These are phyloP conservation scores for Eucriotettix oculatus DNA, from an alignment of 2,888 invertebrate genomes.

Conservation along the genomic window DNA sequence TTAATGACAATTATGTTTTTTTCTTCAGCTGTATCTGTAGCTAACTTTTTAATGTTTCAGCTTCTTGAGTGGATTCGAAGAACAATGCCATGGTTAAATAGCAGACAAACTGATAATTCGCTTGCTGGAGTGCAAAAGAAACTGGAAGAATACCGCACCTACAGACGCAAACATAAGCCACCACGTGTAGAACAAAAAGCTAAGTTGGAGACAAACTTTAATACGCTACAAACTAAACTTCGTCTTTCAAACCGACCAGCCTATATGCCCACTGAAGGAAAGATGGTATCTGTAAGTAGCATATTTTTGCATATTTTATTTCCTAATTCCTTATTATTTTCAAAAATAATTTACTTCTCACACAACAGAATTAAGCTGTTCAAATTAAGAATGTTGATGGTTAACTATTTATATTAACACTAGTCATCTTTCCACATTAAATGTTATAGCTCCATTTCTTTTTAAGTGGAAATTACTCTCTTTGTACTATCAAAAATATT, in stretches of 20 bases:
- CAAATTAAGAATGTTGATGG: too few species aligned
- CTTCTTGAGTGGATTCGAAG: conserved; percentile 96
- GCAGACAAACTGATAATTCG: conserved; percentile 94
- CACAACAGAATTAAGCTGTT: too few species aligned
- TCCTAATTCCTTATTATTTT: too few species aligned
- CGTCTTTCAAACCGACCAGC: conserved; percentile 96
- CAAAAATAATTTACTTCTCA: too few species aligned
- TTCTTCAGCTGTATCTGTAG: too few species aligned
- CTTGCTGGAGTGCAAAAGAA: conserved; percentile 93
- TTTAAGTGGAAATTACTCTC: too few species aligned
- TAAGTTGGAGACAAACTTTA: conserved; percentile 98
- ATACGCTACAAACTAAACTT: conserved; percentile 96
- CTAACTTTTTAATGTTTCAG: conserved; percentile 27
- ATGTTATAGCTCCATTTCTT: too few species aligned
- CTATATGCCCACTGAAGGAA: conserved; percentile 98
- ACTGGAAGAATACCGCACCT: conserved; percentile 96
- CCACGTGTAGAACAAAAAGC: conserved; percentile 99
- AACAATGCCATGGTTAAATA: conserved; percentile 95
- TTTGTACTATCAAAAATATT: too few species aligned
- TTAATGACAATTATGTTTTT: too few species aligned
- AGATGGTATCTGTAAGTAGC: conserved; percentile 79
- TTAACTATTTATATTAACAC: too few species aligned
- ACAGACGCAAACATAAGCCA: conserved; percentile 97
- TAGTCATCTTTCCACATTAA: too few species aligned
- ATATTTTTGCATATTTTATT: too few species aligned